A percentile compares a stretch with the other conserved stretches of the same genome.
Evolutionary conservation across 2,888 invertebrate genomes (phyloP).

Genomic region (Digitonthophagus gazella): DNA sequence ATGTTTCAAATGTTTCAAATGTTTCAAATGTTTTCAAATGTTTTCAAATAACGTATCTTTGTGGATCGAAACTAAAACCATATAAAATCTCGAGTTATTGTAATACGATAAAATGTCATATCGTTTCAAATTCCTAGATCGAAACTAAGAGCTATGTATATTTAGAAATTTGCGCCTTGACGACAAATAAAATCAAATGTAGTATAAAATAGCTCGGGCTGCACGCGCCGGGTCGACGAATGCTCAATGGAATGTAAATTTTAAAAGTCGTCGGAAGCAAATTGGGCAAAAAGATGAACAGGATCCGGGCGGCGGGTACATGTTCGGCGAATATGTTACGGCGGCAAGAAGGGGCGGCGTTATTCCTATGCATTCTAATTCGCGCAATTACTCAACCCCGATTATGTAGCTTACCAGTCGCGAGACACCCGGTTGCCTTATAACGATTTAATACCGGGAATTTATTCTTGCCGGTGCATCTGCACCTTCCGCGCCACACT

Average conservation of each 20-base stretch:
- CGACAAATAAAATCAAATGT: background rate
- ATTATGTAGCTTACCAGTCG: background rate
- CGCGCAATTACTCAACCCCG: background rate
- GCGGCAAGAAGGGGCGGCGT: background rate
- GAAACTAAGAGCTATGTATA: background rate
- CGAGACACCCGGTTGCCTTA: background rate
- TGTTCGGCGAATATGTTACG: background rate
- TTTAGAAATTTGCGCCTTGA: background rate
- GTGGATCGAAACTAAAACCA: too few species aligned
- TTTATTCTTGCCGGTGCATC: background rate
- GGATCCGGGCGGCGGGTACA: background rate
- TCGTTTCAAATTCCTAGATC: background rate
- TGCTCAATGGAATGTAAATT: slow-evolving; percentile 16
- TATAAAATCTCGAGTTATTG: too few species aligned
- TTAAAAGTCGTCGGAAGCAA: slow-evolving; percentile 6
- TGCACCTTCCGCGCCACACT: background rate
- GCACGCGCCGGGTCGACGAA: background rate
- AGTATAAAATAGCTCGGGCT: background rate
- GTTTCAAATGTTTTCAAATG: too few species aligned
- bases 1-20: too few species aligned
- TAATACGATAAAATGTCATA: too few species aligned
- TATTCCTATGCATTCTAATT: background rate
- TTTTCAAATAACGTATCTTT: too few species aligned
- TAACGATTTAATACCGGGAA: background rate
- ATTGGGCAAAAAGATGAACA: background rate